Evolutionary conservation across 1,140 invertebrate species (phyloP), one percentile per base, ranked within the genome.

Genomic region (Saccostrea cuccullata): DNA sequence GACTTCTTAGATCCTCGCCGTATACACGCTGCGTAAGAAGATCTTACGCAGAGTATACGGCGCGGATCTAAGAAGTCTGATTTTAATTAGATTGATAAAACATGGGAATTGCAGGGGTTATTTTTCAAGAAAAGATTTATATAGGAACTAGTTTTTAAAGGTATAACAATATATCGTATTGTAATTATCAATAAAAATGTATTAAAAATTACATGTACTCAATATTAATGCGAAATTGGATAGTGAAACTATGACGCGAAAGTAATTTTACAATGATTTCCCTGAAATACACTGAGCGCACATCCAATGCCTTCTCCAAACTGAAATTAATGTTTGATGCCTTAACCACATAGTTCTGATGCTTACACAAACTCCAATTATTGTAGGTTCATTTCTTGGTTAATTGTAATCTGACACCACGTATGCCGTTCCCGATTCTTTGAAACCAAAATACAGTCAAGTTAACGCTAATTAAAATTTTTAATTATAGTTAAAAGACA

Each of bases 401-500:
- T 77, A 77, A 77, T 77, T 77, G 70, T 11, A 77, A 77, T 36
- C 11, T 77, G 70, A 77, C 26, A 77, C 70, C 70, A 77, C 15
- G 70, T 30, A 36, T 77, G 70, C 26, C 30, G 70, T 77, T 77
- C 26, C 26, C 70, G 30, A 36, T 26, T 36, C 70, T 77, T 77
- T 77, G 70, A 77, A 77, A 77, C 26, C 23, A 77, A 77, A 77
- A 36, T 77, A 77, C 70, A 77, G 60, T 67, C 0, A 23, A 12
- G 67, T 73, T 13, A 30, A 23, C 23, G 67, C 23, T 77, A 77
- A 77, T 77, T 13, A 77, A 73, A 13, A 73, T 30, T 23, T 77
- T 77, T 26, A 36, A 36, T 77, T 47, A 8, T 3, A 30, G 26
- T 77, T 15, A 15, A 30, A 30, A 26, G 70, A 36, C 70, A 73